Base-by-base conservation (phyloP, 2,113 vertebrate species). In the Ammodytes dubius region DNA sequence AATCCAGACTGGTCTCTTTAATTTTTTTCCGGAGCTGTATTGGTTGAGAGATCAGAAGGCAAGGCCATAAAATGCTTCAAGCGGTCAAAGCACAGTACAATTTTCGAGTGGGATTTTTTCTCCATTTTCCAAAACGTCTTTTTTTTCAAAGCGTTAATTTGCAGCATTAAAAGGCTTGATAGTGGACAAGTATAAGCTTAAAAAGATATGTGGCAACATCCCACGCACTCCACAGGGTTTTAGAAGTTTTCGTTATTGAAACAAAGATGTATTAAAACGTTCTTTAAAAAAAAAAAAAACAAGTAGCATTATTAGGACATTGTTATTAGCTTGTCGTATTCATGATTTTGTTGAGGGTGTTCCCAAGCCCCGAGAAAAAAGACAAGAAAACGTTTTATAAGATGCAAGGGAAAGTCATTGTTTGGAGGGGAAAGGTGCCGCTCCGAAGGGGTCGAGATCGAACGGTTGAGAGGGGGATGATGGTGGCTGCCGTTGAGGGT, bases 391-490 rank as follows among this genome's bases (percentile, higher is more conserved):
- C n/a, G 39, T 59, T 79, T 73, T 50, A 17, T 70, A 88, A 88
- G 89, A 88, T 76, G 12, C n/a, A 39, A 5, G 47, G 13, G 0
- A 8, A 2, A 66, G 90, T 96, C 94, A 99, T 90, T 97, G 96
- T 93, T 99, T 99, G 8, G 97, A 96, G 91, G 97, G 97, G 87
- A 99, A 99, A 0, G 98, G 98, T 54, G 98, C 98, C 0, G 98
- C 97, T 83, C 98, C 98, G n/a, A 99, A 99, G 2, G 98, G 98
- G 91, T 99, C 98, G 7, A 98, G 89, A 75, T 99, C 98, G 2
- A 94, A 90, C 6, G 93, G 95, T 84, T 95, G 82, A 0, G 87
- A n/a, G 0, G 69, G 79, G 6, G 57, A 40, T 37, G 40, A 93
- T 60, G 92, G 69, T 57, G 15, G 94, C 79, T 92, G 96, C 54